These are phyloP conservation scores for Laticauda colubrina DNA, from an alignment of 2,113 vertebrate genomes.

Conservation along the genomic window DNA sequence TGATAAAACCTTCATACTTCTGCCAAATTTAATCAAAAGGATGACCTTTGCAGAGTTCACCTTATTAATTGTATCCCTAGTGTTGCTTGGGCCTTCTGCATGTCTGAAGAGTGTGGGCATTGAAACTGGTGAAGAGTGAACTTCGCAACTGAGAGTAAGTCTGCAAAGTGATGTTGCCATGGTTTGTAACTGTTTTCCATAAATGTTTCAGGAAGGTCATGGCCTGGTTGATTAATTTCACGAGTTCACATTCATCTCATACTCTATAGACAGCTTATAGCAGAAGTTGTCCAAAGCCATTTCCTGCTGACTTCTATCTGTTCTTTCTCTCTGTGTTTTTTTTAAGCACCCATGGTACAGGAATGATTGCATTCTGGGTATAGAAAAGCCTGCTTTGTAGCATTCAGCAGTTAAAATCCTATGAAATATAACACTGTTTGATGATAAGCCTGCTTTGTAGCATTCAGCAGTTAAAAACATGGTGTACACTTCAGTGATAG, in stretches of 20 bases:
- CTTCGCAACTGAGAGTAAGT: slow-evolving; percentile 12
- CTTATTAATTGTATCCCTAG: slow-evolving; percentile 43
- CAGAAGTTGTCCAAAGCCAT: slow-evolving; percentile 60
- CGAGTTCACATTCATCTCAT: slow-evolving; percentile 64
- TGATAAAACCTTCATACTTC: slow-evolving; percentile 20
- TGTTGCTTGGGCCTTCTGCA: slow-evolving; percentile 36
- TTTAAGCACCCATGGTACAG: slow-evolving; percentile 34
- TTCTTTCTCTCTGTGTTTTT: slow-evolving; percentile 33
- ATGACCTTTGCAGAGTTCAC: slow-evolving; percentile 20
- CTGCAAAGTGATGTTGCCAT: slow-evolving; percentile 52
- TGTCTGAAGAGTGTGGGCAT: slow-evolving; percentile 23
- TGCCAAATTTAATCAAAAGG: neutral
- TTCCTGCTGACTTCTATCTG: slow-evolving; percentile 60
- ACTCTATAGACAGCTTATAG: slow-evolving; percentile 49
- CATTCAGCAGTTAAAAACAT: neutral
- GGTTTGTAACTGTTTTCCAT: slow-evolving; percentile 58
- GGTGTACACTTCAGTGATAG: neutral
- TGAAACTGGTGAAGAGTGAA: slow-evolving; percentile 10
- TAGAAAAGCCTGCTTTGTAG: neutral
- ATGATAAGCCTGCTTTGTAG: neutral
- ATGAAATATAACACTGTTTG: too few species aligned
- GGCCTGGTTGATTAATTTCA: slow-evolving; percentile 66
- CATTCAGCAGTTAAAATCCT: neutral
- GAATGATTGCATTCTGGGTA: neutral
- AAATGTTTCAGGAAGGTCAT: slow-evolving; percentile 62